A percentile compares a stretch with the other conserved stretches of the same genome.
These are phyloP conservation scores for Apotomis capreana DNA, from an alignment of 2,888 invertebrate genomes.

Conservation along the genomic window DNA sequence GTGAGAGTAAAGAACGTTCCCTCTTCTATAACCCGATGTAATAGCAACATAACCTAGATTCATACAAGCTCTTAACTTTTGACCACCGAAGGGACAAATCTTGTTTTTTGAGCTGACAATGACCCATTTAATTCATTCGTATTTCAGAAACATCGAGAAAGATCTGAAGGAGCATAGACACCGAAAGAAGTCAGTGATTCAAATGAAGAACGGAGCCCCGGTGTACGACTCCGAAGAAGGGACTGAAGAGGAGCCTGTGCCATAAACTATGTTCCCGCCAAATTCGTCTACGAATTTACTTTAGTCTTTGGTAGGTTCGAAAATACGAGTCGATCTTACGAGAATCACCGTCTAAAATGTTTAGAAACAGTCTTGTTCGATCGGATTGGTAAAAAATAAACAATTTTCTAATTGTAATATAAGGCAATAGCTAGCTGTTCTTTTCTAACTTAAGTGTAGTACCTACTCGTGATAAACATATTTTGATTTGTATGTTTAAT, in stretches of 20 bases:
- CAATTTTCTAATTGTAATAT: neutral
- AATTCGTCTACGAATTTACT: conserved; percentile 26
- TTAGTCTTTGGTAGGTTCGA: conserved; percentile 11
- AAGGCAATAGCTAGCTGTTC: neutral
- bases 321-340: neutral
- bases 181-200: conserved; percentile 84
- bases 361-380: too few relatives aligned
- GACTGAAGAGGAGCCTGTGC: conserved; percentile 87
- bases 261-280: conserved; percentile 67
- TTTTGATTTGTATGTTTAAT: too few relatives aligned
- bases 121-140: conserved; percentile 30
- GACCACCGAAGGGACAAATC: too few relatives aligned
- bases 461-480: too few relatives aligned
- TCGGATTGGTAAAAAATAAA: too few relatives aligned
- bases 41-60: too few relatives aligned
- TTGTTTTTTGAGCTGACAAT: too few relatives aligned
- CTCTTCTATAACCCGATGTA: too few relatives aligned
- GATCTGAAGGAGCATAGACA: conserved; percentile 81
- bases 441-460: neutral
- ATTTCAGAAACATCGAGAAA: conserved; percentile 72
- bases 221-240: conserved; percentile 84
- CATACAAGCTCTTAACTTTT: too few relatives aligned
- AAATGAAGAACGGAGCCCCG: conserved; percentile 81
- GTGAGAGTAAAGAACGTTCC: too few relatives aligned
- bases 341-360: neutral